Evolutionary conservation across 1,140 invertebrate genomes (phyloP).

Genomic region (Aplysia californica): DNA sequence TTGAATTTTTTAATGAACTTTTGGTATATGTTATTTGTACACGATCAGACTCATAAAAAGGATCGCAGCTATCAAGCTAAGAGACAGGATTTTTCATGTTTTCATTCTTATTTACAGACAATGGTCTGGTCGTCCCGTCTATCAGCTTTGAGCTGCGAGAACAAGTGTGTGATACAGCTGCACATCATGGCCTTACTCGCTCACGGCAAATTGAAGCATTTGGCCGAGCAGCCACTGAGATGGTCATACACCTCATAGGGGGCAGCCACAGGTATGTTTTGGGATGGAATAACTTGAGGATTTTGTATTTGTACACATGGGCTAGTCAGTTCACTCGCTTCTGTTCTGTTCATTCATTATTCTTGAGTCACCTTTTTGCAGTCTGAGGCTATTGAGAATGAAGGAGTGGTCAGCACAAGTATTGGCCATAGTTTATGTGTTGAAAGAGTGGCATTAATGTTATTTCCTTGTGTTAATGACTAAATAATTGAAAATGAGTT

Average conservation of each 20-base stretch:
- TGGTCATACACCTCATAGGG: conserved; percentile 81
- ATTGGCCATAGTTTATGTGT: neutral
- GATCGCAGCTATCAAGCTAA: no score
- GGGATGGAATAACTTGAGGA: neutral
- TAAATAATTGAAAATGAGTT: no score
- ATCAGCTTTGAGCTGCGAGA: conserved; percentile 76
- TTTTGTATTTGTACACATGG: neutral
- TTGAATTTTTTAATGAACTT: no score
- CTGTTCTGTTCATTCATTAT: neutral
- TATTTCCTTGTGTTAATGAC: no score
- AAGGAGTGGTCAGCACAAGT: neutral
- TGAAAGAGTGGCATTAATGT: neutral
- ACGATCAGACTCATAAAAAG: no score
- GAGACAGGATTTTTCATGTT: neutral
- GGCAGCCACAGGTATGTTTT: conserved; percentile 73
- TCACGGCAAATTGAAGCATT: conserved; percentile 80
- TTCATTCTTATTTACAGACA: conserved; percentile 71
- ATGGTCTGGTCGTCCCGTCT: conserved; percentile 82
- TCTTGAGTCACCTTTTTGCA: neutral
- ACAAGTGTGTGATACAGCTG: conserved; percentile 76
- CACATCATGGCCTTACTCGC: conserved; percentile 75
- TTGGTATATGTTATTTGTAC: no score
- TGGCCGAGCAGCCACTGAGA: conserved; percentile 81
- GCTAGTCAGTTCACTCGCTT: neutral
- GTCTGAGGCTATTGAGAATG: neutral